A percentile compares a stretch with the other conserved stretches of the same genome.
Conservation (phyloP, 2,888 invertebrate genomes). For the Cheilosia soror region DNA sequence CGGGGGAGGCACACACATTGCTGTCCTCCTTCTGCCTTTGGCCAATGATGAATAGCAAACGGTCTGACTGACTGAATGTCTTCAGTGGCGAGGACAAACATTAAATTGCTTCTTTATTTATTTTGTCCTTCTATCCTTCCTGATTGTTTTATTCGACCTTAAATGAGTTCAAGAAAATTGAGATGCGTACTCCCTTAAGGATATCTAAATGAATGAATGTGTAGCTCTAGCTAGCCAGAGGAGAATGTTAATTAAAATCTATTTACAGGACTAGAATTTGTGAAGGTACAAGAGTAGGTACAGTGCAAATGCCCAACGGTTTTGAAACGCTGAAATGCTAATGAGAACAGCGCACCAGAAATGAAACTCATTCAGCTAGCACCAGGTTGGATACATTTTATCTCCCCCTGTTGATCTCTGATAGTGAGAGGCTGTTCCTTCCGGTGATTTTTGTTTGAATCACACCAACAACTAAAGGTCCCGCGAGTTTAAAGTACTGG, state of each 20-base stretch:
- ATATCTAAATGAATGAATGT: background rate
- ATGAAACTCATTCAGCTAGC: slow-evolving; percentile 1
- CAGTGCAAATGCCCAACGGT: background rate
- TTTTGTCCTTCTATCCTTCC: slow-evolving; percentile 15
- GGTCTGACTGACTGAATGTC: slow-evolving; percentile 8
- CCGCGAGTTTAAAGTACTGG: slow-evolving; percentile 3
- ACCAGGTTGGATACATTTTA: slow-evolving; percentile 6
- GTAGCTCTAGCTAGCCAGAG: background rate
- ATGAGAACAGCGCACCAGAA: background rate
- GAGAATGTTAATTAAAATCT: slow-evolving; percentile 55
- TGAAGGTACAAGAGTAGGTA: background rate
- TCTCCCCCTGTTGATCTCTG: background rate
- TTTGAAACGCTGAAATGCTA: slow-evolving; percentile 16
- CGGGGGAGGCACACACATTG: slow-evolving; percentile 4
- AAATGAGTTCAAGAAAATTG: slow-evolving; percentile 27
- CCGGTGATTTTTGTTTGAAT: slow-evolving; percentile 10
- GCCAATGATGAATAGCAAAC: slow-evolving; percentile 17
- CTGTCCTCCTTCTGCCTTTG: slow-evolving; percentile 2
- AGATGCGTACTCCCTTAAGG: slow-evolving; percentile 24
- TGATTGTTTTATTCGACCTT: slow-evolving; percentile 37
- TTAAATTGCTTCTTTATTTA: slow-evolving; percentile 13
- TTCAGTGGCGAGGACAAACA: background rate
- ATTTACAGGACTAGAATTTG: slow-evolving; percentile 14
- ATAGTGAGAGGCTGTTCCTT: slow-evolving; percentile 16
- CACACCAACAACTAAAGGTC: slow-evolving; percentile 16